Percentiles rank a stretch among this genome's conserved stretches.
Evolutionary conservation across 2,797 vertebrate species (phyloP).

Genomic region (Scolopax rusticola): DNA sequence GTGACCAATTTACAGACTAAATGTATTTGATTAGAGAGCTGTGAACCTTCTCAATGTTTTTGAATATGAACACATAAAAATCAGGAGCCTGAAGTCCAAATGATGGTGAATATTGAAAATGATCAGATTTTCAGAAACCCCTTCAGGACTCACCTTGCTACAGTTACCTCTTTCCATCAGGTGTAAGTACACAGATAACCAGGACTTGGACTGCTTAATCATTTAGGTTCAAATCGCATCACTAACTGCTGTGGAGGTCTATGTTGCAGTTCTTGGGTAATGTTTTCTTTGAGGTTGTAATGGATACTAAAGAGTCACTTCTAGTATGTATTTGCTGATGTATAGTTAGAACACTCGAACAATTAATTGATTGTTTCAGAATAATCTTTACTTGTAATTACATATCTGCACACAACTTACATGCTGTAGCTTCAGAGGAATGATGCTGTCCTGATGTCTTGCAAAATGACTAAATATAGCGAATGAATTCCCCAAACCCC

Average conservation of each 20-base stretch:
- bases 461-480: background rate
- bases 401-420: background rate
- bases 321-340: background rate
- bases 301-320: background rate
- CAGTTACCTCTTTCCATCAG: background rate
- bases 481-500: background rate
- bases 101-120: background rate
- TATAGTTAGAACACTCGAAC: background rate
- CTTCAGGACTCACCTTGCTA: background rate
- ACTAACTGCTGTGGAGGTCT: background rate
- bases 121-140: background rate
- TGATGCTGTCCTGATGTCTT: background rate
- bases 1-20: background rate
- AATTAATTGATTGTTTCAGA: background rate
- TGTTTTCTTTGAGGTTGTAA: background rate
- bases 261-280: background rate
- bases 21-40: background rate
- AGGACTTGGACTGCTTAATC: background rate
- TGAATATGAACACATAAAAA: background rate
- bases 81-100: background rate
- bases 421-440: background rate
- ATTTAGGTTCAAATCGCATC: background rate
- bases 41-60: background rate
- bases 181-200: background rate
- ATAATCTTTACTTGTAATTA: background rate